Evolutionary conservation across 2,797 vertebrate genomes (phyloP).

Genomic region (Pangasius krempfi): DNA sequence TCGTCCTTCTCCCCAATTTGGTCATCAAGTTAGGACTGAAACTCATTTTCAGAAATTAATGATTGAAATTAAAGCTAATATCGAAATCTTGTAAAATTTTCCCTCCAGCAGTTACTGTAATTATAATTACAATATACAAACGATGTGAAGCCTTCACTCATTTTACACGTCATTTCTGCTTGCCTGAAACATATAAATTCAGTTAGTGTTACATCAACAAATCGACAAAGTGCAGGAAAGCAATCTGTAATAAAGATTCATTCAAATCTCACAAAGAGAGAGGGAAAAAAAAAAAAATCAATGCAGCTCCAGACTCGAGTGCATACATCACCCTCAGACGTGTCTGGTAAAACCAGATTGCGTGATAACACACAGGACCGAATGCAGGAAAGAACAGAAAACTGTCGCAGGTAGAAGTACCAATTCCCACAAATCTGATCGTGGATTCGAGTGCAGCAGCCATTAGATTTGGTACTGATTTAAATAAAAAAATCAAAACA

Average conservation of each 20-base stretch:
- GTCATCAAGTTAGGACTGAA: background rate
- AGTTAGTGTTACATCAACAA: background rate
- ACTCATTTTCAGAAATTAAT: background rate
- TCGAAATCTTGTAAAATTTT: background rate
- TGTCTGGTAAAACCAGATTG: background rate
- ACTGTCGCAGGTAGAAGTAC: background rate
- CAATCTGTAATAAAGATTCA: background rate
- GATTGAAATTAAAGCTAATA: background rate
- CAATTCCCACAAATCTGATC: slow-evolving; percentile 4
- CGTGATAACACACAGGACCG: background rate
- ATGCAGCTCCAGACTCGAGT: background rate
- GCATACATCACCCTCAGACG: background rate
- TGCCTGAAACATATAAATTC: background rate
- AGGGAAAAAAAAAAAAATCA: background rate
- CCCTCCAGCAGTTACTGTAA: background rate
- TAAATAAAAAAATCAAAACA: background rate
- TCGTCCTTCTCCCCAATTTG: background rate
- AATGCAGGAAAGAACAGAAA: background rate
- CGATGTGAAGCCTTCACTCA: background rate
- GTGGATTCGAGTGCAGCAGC: background rate
- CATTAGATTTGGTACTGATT: background rate
- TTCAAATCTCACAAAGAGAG: background rate
- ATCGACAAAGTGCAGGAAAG: background rate
- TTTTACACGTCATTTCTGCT: background rate
- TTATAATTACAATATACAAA: background rate